These are phyloP conservation scores for Oxyruncus cristatus DNA, from an alignment of 2,113 vertebrate genomes.

Conservation along the genomic window DNA sequence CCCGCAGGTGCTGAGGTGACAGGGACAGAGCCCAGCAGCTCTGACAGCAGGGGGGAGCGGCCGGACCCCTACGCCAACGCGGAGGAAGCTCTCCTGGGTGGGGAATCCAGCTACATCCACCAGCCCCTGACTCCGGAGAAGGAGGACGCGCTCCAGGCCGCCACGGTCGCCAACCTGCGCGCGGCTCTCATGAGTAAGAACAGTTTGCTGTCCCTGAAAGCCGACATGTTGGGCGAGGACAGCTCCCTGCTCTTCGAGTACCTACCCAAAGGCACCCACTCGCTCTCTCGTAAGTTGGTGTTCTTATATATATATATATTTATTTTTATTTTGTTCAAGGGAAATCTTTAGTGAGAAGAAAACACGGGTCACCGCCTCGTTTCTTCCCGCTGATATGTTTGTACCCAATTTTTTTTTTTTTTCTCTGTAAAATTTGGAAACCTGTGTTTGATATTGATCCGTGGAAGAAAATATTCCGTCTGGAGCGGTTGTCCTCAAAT, in stretches of 20 bases:
- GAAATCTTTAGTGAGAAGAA: not conserved
- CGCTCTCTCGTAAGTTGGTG: conserved; percentile 90
- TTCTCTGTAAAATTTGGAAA: not conserved
- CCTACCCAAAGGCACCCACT: conserved; percentile 92
- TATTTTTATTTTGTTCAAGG: not conserved
- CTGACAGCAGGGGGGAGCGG: conserved; percentile 83
- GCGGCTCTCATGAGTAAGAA: conserved; percentile 97
- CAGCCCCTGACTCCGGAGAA: conserved; percentile 80
- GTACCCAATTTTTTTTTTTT: not conserved
- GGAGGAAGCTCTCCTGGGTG: conserved; percentile 82
- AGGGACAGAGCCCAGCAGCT: conserved; percentile 82
- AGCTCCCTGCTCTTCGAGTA: conserved; percentile 95
- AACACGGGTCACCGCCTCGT: rapidly evolving
- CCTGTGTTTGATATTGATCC: not conserved
- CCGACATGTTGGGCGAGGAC: conserved; percentile 91
- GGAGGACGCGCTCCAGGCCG: conserved; percentile 81
- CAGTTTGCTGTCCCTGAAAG: conserved; percentile 93
- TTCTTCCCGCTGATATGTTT: not conserved
- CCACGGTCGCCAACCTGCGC: conserved; percentile 91
- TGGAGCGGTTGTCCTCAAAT: not conserved
- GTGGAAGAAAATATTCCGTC: not conserved
- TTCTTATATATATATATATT: not conserved
- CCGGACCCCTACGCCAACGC: conserved; percentile 81
- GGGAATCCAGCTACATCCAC: conserved; percentile 81
- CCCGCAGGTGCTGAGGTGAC: conserved; percentile 80